A percentile compares a stretch with the other conserved stretches of the same genome.
Conservation (phyloP, 2,113 vertebrate species). For the Rutilus rutilus region DNA sequence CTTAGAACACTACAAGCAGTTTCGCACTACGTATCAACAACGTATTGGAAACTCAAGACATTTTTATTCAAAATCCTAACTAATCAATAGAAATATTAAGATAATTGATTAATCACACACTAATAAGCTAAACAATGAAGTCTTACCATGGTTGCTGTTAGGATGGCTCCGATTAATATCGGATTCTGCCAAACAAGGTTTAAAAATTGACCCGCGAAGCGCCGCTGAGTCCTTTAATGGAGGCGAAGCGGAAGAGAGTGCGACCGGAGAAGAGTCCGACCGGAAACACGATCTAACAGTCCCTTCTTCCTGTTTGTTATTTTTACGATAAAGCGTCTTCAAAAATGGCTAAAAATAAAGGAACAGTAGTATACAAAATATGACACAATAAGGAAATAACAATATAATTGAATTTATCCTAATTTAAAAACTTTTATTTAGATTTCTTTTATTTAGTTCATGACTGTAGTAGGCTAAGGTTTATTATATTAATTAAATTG, state of each 20-base stretch:
- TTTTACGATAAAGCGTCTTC: not conserved
- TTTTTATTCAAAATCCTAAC: not conserved
- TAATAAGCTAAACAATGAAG: rapidly evolving
- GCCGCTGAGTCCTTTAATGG: conserved; percentile 66
- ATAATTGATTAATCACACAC: rapidly evolving
- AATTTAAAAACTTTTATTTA: not conserved
- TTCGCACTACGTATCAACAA: not conserved
- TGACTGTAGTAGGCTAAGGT: not conserved
- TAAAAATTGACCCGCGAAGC: conserved; percentile 69
- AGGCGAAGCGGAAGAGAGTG: conserved; percentile 69
- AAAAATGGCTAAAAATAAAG: not conserved
- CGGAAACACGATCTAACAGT: conserved; percentile 25
- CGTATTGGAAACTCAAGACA: not conserved
- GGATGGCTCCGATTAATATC: conserved; percentile 74
- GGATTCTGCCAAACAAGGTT: conserved; percentile 70
- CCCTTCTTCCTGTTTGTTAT: not conserved
- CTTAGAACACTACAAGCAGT: not conserved
- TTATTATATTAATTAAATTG: not conserved
- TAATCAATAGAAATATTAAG: not conserved
- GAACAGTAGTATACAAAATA: not conserved
- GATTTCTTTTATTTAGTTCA: not conserved
- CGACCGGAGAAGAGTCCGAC: conserved; percentile 15
- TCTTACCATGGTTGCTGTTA: conserved; percentile 79
- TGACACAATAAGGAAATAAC: not conserved
- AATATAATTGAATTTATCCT: not conserved